phyloP scores from a whole-genome alignment of 2,888 invertebrate species.

The Aspidiotus destructor region DNA sequence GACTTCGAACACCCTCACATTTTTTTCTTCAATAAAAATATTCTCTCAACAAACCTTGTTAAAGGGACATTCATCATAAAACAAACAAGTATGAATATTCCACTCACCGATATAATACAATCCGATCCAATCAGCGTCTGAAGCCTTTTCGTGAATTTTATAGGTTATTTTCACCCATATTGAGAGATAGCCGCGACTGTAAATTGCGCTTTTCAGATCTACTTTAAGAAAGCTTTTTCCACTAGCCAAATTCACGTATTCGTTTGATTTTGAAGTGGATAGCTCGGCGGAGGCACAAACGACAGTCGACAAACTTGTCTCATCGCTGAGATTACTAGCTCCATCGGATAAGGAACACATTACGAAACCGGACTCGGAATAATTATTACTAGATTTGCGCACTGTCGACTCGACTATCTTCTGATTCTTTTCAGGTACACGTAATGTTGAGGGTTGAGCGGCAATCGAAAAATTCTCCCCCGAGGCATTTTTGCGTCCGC shows the following conservation, averaged over 20 bases:
- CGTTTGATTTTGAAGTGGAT: constrained; percentile 7
- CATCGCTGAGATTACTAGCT: constrained; percentile 14
- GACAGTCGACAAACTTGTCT: constrained; percentile 6
- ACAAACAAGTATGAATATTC: too few relatives aligned
- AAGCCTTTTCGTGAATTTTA: constrained; percentile 21
- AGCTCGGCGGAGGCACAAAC: not conserved
- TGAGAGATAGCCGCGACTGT: constrained; percentile 27
- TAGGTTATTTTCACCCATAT: constrained; percentile 31
- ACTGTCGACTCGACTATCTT: constrained; percentile 2
- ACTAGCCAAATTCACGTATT: constrained; percentile 21
- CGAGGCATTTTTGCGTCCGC: not conserved
- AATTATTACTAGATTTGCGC: not conserved
- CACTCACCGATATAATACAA: constrained; percentile 27
- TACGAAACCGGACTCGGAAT: constrained; percentile 21
- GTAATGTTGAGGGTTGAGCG: constrained; percentile 21
- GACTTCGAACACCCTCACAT: too few relatives aligned
- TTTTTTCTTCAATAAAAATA: too few relatives aligned
- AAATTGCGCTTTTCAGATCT: constrained; percentile 27
- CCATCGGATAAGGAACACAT: constrained; percentile 9
- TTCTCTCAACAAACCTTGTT: too few relatives aligned
- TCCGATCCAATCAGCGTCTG: constrained; percentile 30
- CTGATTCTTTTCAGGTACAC: constrained; percentile 24
- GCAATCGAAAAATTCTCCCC: not conserved
- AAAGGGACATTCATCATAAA: too few relatives aligned
- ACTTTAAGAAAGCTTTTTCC: constrained; percentile 24